Percentiles rank a stretch among this genome's conserved stretches.
These are phyloP conservation scores for Phoenoteleia sp. DNA, from an alignment of 2,888 invertebrate genomes.

Conservation along the genomic window DNA sequence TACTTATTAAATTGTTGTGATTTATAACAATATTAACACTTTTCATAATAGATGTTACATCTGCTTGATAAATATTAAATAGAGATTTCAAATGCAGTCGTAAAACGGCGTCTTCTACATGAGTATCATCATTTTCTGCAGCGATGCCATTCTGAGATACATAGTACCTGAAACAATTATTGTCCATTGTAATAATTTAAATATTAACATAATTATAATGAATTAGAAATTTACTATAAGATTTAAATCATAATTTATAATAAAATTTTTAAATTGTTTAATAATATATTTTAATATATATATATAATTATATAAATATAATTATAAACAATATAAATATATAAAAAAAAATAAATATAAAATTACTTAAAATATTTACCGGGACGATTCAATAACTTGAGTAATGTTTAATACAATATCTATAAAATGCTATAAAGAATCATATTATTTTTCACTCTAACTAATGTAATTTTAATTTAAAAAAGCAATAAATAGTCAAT, in stretches of 20 bases:
- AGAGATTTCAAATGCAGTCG: constrained; percentile 74
- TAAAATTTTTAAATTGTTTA: not conserved
- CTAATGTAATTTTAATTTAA: too few relatives aligned
- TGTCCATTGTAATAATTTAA: too few relatives aligned
- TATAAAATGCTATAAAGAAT: too few relatives aligned
- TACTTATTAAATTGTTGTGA: constrained; percentile 89
- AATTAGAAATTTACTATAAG: too few relatives aligned
- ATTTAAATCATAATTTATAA: too few relatives aligned
- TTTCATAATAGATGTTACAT: constrained; percentile 78
- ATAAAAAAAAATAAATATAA: constrained; percentile 12
- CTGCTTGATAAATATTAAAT: constrained; percentile 72
- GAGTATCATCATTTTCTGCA: constrained; percentile 80
- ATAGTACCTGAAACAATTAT: constrained; percentile 79
- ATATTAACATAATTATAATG: too few relatives aligned
- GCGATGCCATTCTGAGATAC: constrained; percentile 80
- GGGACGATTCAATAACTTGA: constrained; percentile 87
- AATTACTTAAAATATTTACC: constrained; percentile 87
- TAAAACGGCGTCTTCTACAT: constrained; percentile 77
- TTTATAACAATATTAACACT: constrained; percentile 91
- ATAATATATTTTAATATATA: too few relatives aligned
- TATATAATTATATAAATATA: not conserved
- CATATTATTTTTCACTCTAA: too few relatives aligned
- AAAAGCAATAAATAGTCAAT: too few relatives aligned
- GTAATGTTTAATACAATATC: constrained; percentile 87
- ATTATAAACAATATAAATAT: not conserved